Base-by-base conservation (phyloP, 2,888 invertebrate species). In the Phortica magna region DNA sequence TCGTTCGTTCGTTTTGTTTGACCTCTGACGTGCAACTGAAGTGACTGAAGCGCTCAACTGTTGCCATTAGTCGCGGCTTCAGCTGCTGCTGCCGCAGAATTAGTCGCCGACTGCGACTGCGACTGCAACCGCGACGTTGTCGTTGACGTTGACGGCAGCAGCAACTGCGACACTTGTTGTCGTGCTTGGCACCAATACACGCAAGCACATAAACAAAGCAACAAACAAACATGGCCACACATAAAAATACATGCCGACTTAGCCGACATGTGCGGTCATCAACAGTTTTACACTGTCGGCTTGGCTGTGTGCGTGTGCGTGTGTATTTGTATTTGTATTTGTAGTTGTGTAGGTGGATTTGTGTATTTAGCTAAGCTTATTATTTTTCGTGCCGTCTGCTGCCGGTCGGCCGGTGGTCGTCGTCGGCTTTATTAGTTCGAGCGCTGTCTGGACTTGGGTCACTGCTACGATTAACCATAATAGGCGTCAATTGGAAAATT, bases 401-500 rank as follows among this genome's bases (percentile, higher is more conserved):
- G 87, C 87, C 83, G 87, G 84, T 88, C 83, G 80, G 84, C 85
- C 17, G 31, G 22, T 85, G 80, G 84, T 87, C 17, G 31, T 31
- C 53, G 12, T 53, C 85, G 83, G 81, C 84, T 82, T 88, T 88
- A 86, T 87, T 88, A 86, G 86, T 88, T 86, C 88, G 85, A 88
- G 86, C 83, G 48, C 81, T 80, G 86, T 88, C 81, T 84, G 83
- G 88, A 87, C 86, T 88, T 88, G 88, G 86, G 88, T 86, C 86
- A 86, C 81, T 84, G 86, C 86, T 85, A 83, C 86, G 89, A 85
- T 86, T 86, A 85, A 85, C 81, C 81, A 81, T 88, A 86, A 86
- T 88, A 81, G 86, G 88, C 86, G 88, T 84, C 84, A 86, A 86
- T 86, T 86, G 86, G 81, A 88, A 86, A 86, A 86, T 86, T 86